A percentile compares a stretch with the other conserved stretches of the same genome.
Evolutionary conservation across 2,797 vertebrate genomes (phyloP).

Genomic region (Nannoperca obscura): DNA sequence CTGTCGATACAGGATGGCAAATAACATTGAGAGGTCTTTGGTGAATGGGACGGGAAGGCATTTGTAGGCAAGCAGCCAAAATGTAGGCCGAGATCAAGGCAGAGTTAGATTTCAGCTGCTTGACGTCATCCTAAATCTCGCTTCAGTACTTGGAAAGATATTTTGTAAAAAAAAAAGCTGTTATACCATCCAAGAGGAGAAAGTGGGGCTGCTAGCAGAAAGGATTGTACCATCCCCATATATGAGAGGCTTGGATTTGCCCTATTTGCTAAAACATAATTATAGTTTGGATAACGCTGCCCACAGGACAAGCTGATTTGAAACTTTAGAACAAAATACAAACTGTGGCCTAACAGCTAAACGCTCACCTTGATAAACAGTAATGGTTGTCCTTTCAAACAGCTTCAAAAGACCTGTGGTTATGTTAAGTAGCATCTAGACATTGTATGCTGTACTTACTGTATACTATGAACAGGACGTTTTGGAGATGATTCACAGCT

Average conservation of each 20-base stretch:
- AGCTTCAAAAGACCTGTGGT: neutral
- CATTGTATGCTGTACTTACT: neutral
- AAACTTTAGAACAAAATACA: constrained; percentile 1
- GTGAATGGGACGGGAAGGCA: constrained; percentile 48
- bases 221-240: neutral
- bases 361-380: neutral
- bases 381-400: neutral
- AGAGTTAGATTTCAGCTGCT: constrained; percentile 33
- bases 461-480: neutral
- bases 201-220: constrained; percentile 22
- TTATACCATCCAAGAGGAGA: constrained; percentile 25
- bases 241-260: constrained; percentile 5
- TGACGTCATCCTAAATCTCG: constrained; percentile 44
- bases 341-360: neutral
- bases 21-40: constrained; percentile 72
- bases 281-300: neutral
- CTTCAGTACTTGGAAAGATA: constrained; percentile 32
- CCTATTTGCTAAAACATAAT: constrained; percentile 29
- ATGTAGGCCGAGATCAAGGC: constrained; percentile 43
- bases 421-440: neutral
- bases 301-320: constrained; percentile 7
- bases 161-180: constrained; percentile 30
- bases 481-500: neutral
- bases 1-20: constrained; percentile 75
- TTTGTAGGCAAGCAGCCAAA: constrained; percentile 40